phyloP scores from a whole-genome alignment of 2,113 vertebrate species.

The Oplegnathus fasciatus region DNA sequence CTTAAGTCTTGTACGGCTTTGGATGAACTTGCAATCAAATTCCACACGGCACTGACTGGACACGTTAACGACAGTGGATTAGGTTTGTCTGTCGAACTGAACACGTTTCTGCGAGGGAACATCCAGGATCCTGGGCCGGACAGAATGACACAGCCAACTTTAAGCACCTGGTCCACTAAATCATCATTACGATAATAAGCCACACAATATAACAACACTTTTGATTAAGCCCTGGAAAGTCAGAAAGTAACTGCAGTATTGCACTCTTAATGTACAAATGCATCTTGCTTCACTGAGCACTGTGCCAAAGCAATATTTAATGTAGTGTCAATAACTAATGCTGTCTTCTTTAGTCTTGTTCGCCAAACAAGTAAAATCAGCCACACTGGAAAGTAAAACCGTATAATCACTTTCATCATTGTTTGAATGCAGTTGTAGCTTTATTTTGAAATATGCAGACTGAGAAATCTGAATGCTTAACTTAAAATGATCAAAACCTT shows the following conservation, averaged over 20 bases:
- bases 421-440: no score
- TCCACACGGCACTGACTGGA: background rate
- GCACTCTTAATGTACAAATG: no score
- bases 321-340: background rate
- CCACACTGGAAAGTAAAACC: no score
- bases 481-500: no score
- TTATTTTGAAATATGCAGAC: no score
- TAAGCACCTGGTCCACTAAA: background rate
- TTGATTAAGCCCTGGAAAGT: background rate
- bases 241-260: background rate
- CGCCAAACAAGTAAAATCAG: no score
- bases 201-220: background rate
- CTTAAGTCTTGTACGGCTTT: background rate
- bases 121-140: background rate
- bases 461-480: no score
- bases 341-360: no score
- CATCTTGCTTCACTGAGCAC: no score
- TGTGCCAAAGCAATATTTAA: background rate
- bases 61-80: background rate
- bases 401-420: no score
- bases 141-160: background rate
- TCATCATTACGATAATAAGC: background rate
- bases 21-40: background rate
- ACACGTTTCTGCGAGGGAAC: background rate
- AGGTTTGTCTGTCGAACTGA: background rate